Evolutionary conservation across 2,888 invertebrate species (phyloP), one percentile per base, ranked within the genome.

Genomic region (Noctuana brunneofusca): DNA sequence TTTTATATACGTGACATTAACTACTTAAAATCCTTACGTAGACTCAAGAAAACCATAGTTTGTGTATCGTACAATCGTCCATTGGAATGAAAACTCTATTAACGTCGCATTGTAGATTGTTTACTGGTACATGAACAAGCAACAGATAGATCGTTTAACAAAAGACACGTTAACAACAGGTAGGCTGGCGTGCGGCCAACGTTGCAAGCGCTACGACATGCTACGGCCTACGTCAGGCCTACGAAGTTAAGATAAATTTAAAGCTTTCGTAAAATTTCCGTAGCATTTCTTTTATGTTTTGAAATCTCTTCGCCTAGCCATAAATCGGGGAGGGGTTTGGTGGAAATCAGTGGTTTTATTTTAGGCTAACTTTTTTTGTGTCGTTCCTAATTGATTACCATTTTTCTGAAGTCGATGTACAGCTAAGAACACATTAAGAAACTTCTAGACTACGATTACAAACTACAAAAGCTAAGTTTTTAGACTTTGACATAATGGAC

Each of bases 101-200:
- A 53, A 59, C 41, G 9, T 43, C 48, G 22, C 48, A 12, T 48
- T 55, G 55, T 55, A 54, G 54, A 62, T 55, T 62, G 55, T 49
- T 62, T 62, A 55, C 62, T 62, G 48, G 52, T 24, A 63, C 56
- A 63, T 48, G 56, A 63, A 69, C 69, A 75, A 69, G 78, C 79
- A 79, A 80, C 79, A 79, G 78, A 75, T 78, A 71, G 69, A 64
- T 75, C 77, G 54, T 53, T 54, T 74, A 73, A 75, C 69, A 71
- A 72, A 72, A 77, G 71, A 66, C 78, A 82, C 80, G 79, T 75
- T 75, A 75, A 82, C 90, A 89, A 90, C 89, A 89, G 88, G 87
- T 89, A 85, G 79, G 79, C 86, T 90, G 90, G 90, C 91, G 70
- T 65, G 62, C 73, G 70, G 89, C 89, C 89, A 88, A 85, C 65